Evolutionary conservation across 1,140 invertebrate species (phyloP), one percentile per base, ranked within the genome.

Genomic region (Wiebesia pumilae): DNA sequence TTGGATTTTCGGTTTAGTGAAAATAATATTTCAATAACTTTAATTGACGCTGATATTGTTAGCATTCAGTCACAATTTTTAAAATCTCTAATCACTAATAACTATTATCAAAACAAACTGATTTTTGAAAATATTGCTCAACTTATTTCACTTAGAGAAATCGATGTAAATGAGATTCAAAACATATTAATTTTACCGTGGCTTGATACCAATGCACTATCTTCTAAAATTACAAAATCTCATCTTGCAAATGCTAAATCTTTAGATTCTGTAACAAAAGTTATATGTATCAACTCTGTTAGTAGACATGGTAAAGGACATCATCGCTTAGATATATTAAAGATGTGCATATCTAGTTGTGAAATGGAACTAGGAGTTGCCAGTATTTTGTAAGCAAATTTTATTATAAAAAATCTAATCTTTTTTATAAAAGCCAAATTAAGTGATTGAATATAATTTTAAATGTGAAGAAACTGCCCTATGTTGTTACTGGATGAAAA

Each of bases 261-360:
- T 65, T 87, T 93, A 30, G 88, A 88, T 85, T 86, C 80, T 85
- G 51, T 58, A 12, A 89, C 87, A 21, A 93, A 90, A 89, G 86
- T 91, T 3, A 90, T 91, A 21, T 93, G 92, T 51, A 78, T 94
- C 0, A 85, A 90, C 85, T 88, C 86, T 27, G 75, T 93, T 40
- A 89, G 90, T 21, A 88, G 84, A 79, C 87, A 88, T 88, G 88
- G 90, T 58, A 88, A 71, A 43, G 89, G 89, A 47, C 89, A 88
- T 65, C 86, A 89, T 65, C 88, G 89, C 84, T 86, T 93, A 24
- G 86, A 90, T 40, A 62, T 91, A n/a, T 84, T 93, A 80, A 87
- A 90, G 81, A 80, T 33, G 1, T 92, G 90, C 81, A 83, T 90
- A 30, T 79, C 67, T 0, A 88, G 84, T 84, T 65, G 79, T 78